These are phyloP conservation scores for Neodiprion fabricii DNA, from an alignment of 1,140 invertebrate genomes.

Conservation along the genomic window DNA sequence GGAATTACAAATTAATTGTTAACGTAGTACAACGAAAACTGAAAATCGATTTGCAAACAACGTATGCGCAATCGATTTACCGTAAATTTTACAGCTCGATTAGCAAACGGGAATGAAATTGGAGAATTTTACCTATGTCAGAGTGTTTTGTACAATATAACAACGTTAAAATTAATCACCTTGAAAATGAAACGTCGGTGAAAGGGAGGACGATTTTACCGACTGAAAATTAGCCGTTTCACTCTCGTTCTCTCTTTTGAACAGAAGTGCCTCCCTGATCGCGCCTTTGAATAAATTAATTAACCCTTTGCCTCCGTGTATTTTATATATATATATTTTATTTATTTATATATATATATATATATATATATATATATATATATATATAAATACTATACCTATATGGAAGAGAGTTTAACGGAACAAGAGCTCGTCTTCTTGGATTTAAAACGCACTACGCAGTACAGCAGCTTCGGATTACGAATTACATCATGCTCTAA, in stretches of 20 bases:
- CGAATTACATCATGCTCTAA: neutral
- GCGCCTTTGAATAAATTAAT: neutral
- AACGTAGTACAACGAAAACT: no score
- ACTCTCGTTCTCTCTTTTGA: no score
- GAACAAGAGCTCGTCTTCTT: neutral
- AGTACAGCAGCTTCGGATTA: neutral
- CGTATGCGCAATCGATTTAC: no score
- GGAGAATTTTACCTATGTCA: no score
- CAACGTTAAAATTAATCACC: neutral
- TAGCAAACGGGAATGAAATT: no score
- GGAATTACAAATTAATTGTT: no score
- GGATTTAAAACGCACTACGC: neutral
- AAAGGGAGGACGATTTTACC: neutral
- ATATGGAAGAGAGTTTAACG: neutral
- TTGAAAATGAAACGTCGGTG: neutral
- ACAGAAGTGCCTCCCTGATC: no score
- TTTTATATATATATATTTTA: neutral
- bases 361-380: no score
- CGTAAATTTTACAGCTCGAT: no score
- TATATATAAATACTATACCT: no score
- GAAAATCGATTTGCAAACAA: no score
- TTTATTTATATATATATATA: no score
- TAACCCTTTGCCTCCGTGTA: neutral
- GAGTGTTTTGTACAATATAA: neutral
- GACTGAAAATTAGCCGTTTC: neutral